Base-by-base conservation (phyloP, 2,113 vertebrate genomes). In the Pterocles gutturalis region DNA sequence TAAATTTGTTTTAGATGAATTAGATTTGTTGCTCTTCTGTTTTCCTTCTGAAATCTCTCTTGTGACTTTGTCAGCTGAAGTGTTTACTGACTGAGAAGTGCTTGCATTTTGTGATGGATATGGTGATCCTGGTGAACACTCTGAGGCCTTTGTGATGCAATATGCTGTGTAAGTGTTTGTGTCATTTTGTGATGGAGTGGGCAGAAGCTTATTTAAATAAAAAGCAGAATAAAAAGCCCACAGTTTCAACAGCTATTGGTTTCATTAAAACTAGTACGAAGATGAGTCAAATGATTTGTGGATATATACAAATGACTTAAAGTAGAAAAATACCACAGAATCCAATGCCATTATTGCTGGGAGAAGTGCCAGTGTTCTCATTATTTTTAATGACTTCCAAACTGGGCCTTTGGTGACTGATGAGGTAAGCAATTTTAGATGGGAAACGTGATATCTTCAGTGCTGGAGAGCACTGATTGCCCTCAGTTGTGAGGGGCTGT, bases 331-430 rank as follows among this genome's bases (percentile, higher is more conserved):
- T 71, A 92, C 71, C 34, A 20, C 11, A 38, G 72, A 77, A 62
- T 60, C 46, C 71, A 66, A 8, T 83, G 79, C 79, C 29, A 43
- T 87, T 96, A 87, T 70, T 90, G 38, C 76, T 94, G 95, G 88
- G 90, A 92, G 76, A 96, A 85, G 60, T 96, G 83, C 96, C 90
- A 95, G 79, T 7, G 24, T 70, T 92, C 87, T 95, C 82, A 73
- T 95, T 96, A 94, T 75, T 94, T 94, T 92, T 92, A 95, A 95
- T 92, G 90, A 77, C 76, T 96, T 90, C 64, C 64, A 94, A 90
- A 93, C 85, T 53, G 76, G 60, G 61, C 72, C 60, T 33, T 86
- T 78, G 71, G 71, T 70, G 87, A 58, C 85, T 85, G 87, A 70
- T 86, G 85, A 93, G 64, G 62, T 90, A 88, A 94, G 88, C 76